Percentiles rank a stretch among this genome's conserved stretches.
Evolutionary conservation across 2,888 invertebrate species (phyloP).

Genomic region (Aphidoletes aphidimyza): DNA sequence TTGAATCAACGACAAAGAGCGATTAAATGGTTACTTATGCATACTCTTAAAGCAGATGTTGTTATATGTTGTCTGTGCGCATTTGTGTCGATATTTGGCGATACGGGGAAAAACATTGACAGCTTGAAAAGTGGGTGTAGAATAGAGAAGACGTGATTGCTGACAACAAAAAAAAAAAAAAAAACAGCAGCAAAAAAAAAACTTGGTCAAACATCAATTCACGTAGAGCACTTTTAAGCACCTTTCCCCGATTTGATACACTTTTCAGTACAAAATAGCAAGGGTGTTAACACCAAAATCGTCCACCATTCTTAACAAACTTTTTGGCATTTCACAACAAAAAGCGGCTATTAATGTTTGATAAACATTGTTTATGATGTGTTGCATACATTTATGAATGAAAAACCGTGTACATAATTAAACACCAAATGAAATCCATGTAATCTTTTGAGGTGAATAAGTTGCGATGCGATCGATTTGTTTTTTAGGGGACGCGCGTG

Average conservation of each 20-base stretch:
- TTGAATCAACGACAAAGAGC: conserved; percentile 23
- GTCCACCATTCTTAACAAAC: too few species aligned
- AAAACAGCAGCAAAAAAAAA: not conserved
- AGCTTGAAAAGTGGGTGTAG: conserved; percentile 6
- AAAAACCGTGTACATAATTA: too few species aligned
- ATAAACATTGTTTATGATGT: too few species aligned
- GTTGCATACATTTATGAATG: too few species aligned
- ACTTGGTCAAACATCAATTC: conserved; percentile 34
- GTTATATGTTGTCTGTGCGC: too few species aligned
- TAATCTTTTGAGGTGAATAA: not conserved
- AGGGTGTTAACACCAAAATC: not conserved
- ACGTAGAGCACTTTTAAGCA: not conserved
- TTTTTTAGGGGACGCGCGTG: too few species aligned
- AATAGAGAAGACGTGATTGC: not conserved
- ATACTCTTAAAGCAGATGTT: not conserved
- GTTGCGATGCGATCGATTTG: conserved; percentile 27
- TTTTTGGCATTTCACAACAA: not conserved
- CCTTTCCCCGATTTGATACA: not conserved
- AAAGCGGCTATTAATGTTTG: too few species aligned
- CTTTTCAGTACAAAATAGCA: not conserved
- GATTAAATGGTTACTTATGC: conserved; percentile 47
- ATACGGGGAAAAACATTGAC: not conserved
- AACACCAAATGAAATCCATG: too few species aligned
- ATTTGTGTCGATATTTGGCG: too few species aligned
- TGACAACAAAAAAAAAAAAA: not conserved